These are phyloP conservation scores for Heliconius eleuchia DNA, from an alignment of 1,140 invertebrate species.

Conservation along the genomic window DNA sequence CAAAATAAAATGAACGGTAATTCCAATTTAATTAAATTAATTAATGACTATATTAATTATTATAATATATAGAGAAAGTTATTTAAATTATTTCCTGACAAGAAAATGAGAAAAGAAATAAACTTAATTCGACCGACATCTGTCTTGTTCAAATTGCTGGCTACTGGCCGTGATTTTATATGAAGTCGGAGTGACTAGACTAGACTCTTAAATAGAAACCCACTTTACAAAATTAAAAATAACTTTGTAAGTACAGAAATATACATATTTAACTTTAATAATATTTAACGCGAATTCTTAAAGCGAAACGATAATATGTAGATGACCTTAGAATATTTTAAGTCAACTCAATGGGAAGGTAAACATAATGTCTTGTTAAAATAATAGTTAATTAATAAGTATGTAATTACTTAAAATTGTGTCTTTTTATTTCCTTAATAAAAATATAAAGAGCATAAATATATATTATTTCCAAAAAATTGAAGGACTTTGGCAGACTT, in stretches of 20 bases:
- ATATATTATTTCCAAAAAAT: too few relatives aligned
- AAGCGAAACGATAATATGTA: background rate
- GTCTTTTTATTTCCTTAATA: background rate
- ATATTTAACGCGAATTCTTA: background rate
- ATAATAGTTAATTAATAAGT: background rate
- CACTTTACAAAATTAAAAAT: background rate
- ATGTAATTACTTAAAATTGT: background rate
- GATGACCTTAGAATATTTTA: background rate
- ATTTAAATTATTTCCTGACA: constrained; percentile 1
- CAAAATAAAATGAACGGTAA: background rate
- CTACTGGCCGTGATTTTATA: constrained; percentile 8
- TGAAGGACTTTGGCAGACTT: too few relatives aligned
- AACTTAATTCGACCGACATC: background rate
- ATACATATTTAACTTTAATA: background rate
- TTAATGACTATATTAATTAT: background rate
- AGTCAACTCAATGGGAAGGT: background rate
- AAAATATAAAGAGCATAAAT: too few relatives aligned
- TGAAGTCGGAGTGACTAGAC: constrained; percentile 8
- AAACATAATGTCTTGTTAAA: constrained; percentile 7
- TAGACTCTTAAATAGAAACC: constrained; percentile 8
- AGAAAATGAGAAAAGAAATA: background rate
- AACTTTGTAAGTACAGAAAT: background rate
- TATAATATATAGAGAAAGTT: background rate
- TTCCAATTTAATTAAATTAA: background rate
- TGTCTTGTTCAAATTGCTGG: constrained; percentile 8